These are phyloP conservation scores for Loriculus beryllinus DNA, from an alignment of 2,797 vertebrate genomes.

Conservation along the genomic window DNA sequence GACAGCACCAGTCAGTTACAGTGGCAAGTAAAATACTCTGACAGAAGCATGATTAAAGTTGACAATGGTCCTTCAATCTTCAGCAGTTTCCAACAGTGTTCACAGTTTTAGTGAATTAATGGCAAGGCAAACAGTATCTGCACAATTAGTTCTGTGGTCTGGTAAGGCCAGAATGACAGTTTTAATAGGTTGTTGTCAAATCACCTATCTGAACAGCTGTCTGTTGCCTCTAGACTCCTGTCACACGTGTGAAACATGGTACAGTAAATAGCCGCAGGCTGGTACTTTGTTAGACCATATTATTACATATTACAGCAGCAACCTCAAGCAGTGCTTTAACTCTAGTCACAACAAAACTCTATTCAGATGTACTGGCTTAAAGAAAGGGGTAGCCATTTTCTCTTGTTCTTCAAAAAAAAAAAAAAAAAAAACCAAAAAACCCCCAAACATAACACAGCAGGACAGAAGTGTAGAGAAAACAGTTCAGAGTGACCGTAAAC, in stretches of 20 bases:
- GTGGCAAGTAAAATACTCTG: background rate
- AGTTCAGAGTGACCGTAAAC: background rate
- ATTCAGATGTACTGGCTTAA: background rate
- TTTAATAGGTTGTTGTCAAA: background rate
- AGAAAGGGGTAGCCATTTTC: background rate
- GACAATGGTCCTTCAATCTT: background rate
- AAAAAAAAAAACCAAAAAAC: no score
- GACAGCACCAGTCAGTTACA: background rate
- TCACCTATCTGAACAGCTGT: background rate
- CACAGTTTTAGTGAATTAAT: background rate
- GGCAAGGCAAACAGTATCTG: background rate
- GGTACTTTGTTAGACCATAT: background rate
- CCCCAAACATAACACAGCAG: background rate
- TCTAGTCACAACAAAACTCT: background rate
- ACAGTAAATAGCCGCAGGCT: background rate
- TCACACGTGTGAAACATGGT: background rate
- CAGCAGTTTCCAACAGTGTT: background rate
- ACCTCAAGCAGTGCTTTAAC: background rate
- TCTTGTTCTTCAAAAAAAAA: background rate
- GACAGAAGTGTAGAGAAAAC: background rate
- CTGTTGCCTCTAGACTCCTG: background rate
- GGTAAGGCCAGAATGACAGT: background rate
- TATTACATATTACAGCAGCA: background rate
- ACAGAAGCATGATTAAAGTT: background rate
- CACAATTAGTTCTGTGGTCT: background rate